These are phyloP conservation scores for Cactoblastis cactorum DNA, from an alignment of 2,888 invertebrate species.

Conservation along the genomic window DNA sequence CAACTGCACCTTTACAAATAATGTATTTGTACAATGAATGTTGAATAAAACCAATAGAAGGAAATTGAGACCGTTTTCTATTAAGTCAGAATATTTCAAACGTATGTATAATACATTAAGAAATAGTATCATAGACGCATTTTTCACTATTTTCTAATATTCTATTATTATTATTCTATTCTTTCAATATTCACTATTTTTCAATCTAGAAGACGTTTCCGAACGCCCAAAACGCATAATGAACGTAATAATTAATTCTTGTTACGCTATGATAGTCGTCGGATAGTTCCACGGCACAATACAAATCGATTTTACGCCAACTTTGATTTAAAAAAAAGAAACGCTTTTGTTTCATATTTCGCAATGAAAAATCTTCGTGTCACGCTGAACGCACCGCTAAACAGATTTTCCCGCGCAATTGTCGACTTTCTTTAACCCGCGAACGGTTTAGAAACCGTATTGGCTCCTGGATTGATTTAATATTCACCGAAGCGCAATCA, in stretches of 20 bases:
- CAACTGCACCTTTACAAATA: too few relatives aligned
- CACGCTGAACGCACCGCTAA: constrained; percentile 53
- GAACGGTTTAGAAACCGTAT: constrained; percentile 22
- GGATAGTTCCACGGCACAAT: background rate
- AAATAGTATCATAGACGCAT: too few relatives aligned
- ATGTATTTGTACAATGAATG: too few relatives aligned
- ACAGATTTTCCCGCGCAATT: constrained; percentile 52
- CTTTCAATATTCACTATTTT: too few relatives aligned
- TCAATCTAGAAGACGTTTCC: too few relatives aligned
- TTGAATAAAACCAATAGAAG: too few relatives aligned
- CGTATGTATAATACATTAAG: too few relatives aligned
- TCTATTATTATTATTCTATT: too few relatives aligned
- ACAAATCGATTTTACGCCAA: background rate
- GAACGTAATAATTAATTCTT: background rate
- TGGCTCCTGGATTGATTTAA: constrained; percentile 11
- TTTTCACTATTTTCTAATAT: too few relatives aligned
- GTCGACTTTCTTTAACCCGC: constrained; percentile 46
- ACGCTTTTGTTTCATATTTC: too few relatives aligned
- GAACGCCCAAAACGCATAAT: background rate
- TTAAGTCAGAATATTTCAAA: too few relatives aligned
- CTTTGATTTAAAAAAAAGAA: constrained; percentile 29
- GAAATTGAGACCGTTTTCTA: too few relatives aligned
- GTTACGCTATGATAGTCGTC: background rate
- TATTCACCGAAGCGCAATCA: constrained; percentile 1
- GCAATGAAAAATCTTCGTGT: constrained; percentile 39